phyloP scores from a whole-genome alignment of 2,113 vertebrate species.

The Saimiri boliviensis region DNA sequence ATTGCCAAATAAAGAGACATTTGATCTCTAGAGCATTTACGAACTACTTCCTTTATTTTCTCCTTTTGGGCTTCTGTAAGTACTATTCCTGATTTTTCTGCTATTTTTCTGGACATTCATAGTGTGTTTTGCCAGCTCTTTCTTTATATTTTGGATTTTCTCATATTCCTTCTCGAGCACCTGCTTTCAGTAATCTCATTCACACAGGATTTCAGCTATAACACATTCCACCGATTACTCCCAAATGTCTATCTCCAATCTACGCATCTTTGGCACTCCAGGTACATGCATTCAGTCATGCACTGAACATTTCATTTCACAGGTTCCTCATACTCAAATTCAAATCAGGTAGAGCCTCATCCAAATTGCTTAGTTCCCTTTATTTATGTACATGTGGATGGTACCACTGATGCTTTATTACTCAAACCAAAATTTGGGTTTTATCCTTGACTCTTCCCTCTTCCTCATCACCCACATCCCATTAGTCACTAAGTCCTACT shows the following conservation, averaged over 20 bases:
- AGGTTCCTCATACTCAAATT: background rate
- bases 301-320: background rate
- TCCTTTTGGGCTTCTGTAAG: background rate
- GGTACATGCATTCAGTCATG: background rate
- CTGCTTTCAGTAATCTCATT: background rate
- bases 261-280: background rate
- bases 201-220: background rate
- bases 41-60: background rate
- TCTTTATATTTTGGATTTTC: background rate
- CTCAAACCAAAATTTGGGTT: background rate
- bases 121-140: background rate
- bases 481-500: background rate
- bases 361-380: background rate
- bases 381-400: background rate
- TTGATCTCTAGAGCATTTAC: background rate
- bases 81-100: background rate
- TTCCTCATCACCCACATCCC: background rate
- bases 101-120: background rate
- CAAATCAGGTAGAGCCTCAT: background rate
- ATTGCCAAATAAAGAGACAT: background rate
- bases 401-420: background rate
- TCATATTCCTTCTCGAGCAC: background rate
- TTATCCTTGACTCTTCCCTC: background rate
- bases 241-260: background rate
- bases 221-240: background rate